These are phyloP conservation scores for Phylloscopus collybita DNA, from an alignment of 2,797 vertebrate species.

Conservation along the genomic window DNA sequence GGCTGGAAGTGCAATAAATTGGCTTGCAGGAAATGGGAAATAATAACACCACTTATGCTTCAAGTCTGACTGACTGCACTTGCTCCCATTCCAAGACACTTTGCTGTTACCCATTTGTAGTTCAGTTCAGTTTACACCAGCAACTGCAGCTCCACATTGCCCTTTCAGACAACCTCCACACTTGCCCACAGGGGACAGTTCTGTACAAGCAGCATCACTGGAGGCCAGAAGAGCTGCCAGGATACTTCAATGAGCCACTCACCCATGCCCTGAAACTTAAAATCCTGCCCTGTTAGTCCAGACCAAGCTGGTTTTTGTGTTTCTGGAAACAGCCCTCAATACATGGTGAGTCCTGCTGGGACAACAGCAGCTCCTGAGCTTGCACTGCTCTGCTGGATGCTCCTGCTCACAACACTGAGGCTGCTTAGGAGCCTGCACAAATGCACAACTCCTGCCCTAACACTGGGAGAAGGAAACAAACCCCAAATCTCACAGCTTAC, in stretches of 20 bases:
- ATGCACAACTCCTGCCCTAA: neutral
- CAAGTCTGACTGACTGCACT: neutral
- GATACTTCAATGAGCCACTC: neutral
- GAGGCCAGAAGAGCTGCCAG: neutral
- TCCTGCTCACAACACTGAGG: neutral
- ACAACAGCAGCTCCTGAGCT: neutral
- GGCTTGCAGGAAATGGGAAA: slow-evolving; percentile 19
- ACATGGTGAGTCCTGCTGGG: rapidly evolving
- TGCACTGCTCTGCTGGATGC: neutral
- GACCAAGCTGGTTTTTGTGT: neutral
- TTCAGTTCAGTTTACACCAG: neutral
- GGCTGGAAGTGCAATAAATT: slow-evolving; percentile 22
- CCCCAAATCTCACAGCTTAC: neutral
- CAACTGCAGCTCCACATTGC: neutral
- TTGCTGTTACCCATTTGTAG: neutral
- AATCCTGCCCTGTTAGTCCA: neutral
- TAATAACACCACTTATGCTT: neutral
- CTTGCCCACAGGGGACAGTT: rapidly evolving
- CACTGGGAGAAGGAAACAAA: neutral
- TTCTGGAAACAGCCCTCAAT: neutral
- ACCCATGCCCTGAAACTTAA: neutral
- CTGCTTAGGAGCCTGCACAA: neutral
- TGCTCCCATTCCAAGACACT: neutral
- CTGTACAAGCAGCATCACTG: rapidly evolving
- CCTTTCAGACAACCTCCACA: neutral